Conservation (phyloP, 2,797 vertebrate species). For the Simalia tracyae region DNA sequence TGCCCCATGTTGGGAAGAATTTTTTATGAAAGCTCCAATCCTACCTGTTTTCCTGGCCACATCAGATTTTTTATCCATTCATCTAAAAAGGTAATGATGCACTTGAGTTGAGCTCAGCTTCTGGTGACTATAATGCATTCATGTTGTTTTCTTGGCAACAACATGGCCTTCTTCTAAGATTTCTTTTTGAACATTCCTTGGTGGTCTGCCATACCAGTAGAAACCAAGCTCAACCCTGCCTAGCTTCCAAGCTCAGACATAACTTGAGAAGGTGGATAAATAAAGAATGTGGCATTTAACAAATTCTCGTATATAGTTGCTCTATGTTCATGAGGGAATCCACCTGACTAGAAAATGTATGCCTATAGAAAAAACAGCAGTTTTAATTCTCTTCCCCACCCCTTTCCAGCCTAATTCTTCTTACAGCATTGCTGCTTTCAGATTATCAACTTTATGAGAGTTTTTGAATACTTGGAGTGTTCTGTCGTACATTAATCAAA, state of each 20-base stretch:
- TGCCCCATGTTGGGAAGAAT: no score
- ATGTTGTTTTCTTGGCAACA: no score
- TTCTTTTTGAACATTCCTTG: no score
- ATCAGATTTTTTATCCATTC: neutral
- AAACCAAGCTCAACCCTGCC: no score
- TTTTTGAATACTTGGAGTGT: neutral
- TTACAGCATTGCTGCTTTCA: neutral
- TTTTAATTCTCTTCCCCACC: neutral
- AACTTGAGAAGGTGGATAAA: neutral
- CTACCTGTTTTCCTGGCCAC: accelerated
- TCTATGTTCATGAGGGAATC: neutral
- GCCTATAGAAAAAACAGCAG: neutral
- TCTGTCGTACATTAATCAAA: neutral
- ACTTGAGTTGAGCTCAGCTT: no score
- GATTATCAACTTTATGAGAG: neutral
- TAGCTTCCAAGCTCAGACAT: no score
- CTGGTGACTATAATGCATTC: no score
- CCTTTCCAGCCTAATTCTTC: neutral
- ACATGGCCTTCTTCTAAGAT: no score
- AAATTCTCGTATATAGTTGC: no score
- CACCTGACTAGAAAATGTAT: neutral
- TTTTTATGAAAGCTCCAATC: neutral
- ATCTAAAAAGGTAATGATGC: neutral
- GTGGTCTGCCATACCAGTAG: no score
- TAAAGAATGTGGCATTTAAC: neutral